Evolutionary conservation across 2,888 invertebrate genomes (phyloP).

Genomic region (Kuschelorhynchus macadamiae): DNA sequence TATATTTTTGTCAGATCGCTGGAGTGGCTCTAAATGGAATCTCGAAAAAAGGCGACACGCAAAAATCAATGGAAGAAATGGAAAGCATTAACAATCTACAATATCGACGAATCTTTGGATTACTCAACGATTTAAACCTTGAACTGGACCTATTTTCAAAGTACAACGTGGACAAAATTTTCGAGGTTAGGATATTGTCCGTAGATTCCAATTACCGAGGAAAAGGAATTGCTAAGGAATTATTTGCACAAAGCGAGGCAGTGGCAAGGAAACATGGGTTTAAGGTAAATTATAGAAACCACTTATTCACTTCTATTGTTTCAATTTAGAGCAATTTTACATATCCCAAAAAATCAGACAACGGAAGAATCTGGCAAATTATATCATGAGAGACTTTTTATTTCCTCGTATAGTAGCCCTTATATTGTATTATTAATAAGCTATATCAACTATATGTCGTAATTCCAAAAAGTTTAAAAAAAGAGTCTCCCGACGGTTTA

Average conservation of each 20-base stretch:
- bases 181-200: conserved; percentile 86
- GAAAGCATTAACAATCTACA: conserved; percentile 77
- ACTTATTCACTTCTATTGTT: no score
- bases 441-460: no score
- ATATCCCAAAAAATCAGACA: no score
- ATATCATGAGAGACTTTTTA: no score
- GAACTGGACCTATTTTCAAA: conserved; percentile 78
- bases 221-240: conserved; percentile 80
- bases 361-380: no score
- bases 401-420: no score
- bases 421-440: no score
- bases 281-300: no score
- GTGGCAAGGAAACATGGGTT: conserved; percentile 78
- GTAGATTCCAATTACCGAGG: conserved; percentile 82
- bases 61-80: conserved; percentile 78
- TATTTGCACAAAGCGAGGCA: conserved; percentile 78
- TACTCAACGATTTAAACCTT: conserved; percentile 80
- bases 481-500: no score
- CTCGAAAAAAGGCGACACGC: conserved; percentile 79
- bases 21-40: conserved; percentile 87
- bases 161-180: conserved; percentile 78
- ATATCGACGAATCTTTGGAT: conserved; percentile 84
- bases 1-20: no score
- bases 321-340: no score
- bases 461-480: no score